Evolutionary conservation across 2,797 vertebrate species (phyloP).

Genomic region (Notoglanidium macrostoma): DNA sequence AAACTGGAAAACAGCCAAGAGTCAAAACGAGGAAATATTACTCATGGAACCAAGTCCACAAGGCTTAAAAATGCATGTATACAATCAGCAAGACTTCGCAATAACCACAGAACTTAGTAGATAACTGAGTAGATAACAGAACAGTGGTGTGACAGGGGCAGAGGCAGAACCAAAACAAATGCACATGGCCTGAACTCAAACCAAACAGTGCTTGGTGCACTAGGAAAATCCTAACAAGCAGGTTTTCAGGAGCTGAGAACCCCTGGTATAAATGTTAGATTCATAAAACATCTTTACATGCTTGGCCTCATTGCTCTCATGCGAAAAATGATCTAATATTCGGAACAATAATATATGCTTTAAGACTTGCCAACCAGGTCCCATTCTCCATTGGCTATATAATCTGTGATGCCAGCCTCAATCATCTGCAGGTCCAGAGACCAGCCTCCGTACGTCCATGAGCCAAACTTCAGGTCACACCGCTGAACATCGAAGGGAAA

Average conservation of each 20-base stretch:
- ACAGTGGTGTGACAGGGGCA: background rate
- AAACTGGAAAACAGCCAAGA: background rate
- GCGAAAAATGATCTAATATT: background rate
- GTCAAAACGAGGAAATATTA: background rate
- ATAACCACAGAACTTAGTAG: background rate
- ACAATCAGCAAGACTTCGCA: background rate
- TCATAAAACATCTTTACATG: background rate
- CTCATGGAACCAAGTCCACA: background rate
- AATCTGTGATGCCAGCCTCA: constrained; percentile 87
- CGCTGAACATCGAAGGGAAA: constrained; percentile 91
- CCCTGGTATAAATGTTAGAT: background rate
- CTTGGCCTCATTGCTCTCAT: background rate
- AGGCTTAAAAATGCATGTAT: background rate
- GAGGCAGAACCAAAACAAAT: background rate
- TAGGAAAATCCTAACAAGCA: background rate
- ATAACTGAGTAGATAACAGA: background rate
- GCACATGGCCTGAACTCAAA: background rate
- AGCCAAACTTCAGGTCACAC: constrained; percentile 90
- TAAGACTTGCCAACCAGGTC: constrained; percentile 85
- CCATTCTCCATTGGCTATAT: constrained; percentile 92
- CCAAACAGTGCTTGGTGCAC: background rate
- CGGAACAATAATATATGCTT: background rate
- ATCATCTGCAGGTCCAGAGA: constrained; percentile 90
- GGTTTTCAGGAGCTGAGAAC: background rate
- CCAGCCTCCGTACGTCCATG: constrained; percentile 92